phyloP scores from a whole-genome alignment of 2,113 vertebrate species.

The Tychaedon coryphoeus region DNA sequence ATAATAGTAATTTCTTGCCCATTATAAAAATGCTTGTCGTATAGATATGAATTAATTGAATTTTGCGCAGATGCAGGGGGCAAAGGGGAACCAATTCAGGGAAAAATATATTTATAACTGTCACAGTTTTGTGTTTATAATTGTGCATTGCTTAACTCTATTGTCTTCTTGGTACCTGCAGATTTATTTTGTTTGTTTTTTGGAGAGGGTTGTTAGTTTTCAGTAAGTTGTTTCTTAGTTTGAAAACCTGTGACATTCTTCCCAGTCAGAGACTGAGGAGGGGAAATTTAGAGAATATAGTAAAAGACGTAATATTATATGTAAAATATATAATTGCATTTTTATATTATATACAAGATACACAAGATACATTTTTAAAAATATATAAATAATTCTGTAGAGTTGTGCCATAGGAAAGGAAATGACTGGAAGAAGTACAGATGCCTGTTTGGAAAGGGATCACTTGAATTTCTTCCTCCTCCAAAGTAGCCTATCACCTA shows the following conservation, averaged over 20 bases:
- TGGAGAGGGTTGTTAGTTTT: not conserved
- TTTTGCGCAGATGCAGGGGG: not conserved
- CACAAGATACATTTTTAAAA: not conserved
- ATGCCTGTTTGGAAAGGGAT: not conserved
- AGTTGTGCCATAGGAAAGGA: not conserved
- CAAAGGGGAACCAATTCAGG: not conserved
- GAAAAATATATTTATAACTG: not conserved
- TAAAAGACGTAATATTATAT: not conserved
- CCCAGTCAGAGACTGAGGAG: not conserved
- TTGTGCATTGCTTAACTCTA: not conserved
- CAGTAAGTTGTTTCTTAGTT: not conserved
- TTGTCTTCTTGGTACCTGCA: not conserved
- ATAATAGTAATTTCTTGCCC: not conserved
- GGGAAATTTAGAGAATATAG: not conserved
- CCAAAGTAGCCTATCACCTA: not conserved
- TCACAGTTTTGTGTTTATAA: not conserved
- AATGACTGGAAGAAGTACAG: not conserved
- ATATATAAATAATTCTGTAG: not conserved
- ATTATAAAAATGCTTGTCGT: slow-evolving; percentile 15
- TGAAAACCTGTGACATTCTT: not conserved
- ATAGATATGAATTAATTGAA: not conserved
- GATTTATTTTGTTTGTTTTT: not conserved
- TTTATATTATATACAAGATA: not conserved
- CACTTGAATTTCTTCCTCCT: not conserved
- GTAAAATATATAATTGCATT: not conserved